These are phyloP conservation scores for Phyto melanocephala DNA, from an alignment of 2,888 invertebrate genomes.

Conservation along the genomic window DNA sequence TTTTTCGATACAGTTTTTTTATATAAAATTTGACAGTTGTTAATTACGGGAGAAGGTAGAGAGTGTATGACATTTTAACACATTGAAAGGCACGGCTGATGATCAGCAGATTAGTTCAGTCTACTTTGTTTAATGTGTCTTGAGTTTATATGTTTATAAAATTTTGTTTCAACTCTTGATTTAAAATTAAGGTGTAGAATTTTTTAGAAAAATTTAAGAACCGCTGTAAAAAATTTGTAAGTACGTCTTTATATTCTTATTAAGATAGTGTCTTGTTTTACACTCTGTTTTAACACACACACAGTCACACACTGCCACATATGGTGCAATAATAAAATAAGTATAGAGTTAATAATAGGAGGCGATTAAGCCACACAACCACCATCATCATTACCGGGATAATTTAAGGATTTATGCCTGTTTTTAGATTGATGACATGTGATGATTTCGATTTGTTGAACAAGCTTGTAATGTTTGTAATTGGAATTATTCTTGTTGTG, in stretches of 20 bases:
- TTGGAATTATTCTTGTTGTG: constrained; percentile 36
- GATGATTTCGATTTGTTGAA: constrained; percentile 63
- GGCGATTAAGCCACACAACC: constrained; percentile 56
- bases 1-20: too few relatives aligned
- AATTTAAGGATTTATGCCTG: constrained; percentile 60
- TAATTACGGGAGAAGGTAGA: too few relatives aligned
- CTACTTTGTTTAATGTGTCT: too few relatives aligned
- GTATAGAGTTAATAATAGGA: constrained; percentile 44
- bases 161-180: too few relatives aligned
- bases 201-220: too few relatives aligned
- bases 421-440: constrained; percentile 63
- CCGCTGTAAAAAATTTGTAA: too few relatives aligned
- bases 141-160: too few relatives aligned
- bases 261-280: constrained; percentile 58
- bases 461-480: constrained; percentile 55
- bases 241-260: not conserved
- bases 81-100: too few relatives aligned
- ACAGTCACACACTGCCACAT: constrained; percentile 1
- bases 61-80: too few relatives aligned
- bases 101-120: too few relatives aligned
- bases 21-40: too few relatives aligned
- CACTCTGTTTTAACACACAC: constrained; percentile 40
- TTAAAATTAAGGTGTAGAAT: too few relatives aligned
- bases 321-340: not conserved
- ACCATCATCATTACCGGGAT: constrained; percentile 42